phyloP scores from a whole-genome alignment of 2,113 vertebrate genomes.

The Aspidoscelis tigris region DNA sequence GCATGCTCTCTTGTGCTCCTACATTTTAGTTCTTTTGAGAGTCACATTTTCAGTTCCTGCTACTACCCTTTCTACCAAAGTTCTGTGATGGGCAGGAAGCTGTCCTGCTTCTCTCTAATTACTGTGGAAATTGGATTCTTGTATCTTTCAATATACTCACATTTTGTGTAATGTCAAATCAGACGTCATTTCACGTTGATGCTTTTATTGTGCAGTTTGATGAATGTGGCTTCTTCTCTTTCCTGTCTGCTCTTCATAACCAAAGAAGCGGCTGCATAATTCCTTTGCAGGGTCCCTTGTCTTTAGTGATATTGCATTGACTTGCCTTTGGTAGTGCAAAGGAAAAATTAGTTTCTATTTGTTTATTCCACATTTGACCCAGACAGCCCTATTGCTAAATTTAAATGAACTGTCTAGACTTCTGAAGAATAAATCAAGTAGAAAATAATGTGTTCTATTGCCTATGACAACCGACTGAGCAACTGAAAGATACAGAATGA shows the following conservation, averaged over 20 bases:
- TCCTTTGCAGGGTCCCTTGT: neutral
- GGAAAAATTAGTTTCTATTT: conserved; percentile 23
- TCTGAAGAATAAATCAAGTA: conserved; percentile 30
- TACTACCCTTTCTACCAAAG: neutral
- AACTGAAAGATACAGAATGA: conserved; percentile 12
- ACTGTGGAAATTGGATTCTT: neutral
- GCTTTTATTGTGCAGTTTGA: conserved; percentile 7
- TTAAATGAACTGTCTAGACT: conserved; percentile 45
- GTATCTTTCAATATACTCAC: neutral
- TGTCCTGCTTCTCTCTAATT: neutral
- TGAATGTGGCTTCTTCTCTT: neutral
- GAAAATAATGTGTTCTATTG: conserved; percentile 20
- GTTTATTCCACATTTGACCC: conserved; percentile 34
- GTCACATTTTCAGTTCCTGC: neutral
- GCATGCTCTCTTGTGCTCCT: neutral
- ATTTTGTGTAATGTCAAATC: neutral
- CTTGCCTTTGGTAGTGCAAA: conserved; percentile 7
- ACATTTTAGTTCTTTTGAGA: neutral
- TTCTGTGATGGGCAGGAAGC: neutral
- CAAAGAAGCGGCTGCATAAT: neutral
- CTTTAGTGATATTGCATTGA: conserved; percentile 13
- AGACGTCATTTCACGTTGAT: neutral
- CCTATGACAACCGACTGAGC: conserved; percentile 1
- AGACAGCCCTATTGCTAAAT: conserved; percentile 40
- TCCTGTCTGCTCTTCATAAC: neutral